Base-by-base conservation (phyloP, 2,888 invertebrate species). In the Odontothrips loti region DNA sequence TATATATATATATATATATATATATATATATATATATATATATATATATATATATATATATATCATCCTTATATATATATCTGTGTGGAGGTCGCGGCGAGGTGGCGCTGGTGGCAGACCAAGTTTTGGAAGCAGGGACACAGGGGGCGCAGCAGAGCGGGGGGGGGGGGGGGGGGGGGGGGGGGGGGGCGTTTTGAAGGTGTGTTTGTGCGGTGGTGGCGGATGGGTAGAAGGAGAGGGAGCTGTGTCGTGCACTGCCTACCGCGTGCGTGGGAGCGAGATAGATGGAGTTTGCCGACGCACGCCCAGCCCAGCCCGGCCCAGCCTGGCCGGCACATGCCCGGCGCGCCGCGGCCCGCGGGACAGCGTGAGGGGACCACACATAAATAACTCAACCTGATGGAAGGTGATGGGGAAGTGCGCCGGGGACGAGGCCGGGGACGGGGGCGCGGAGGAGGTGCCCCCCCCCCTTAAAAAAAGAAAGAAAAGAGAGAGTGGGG, bases 381-480 rank as follows among this genome's bases (percentile, higher is more conserved):
- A 75, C 68, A 75, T 75, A 75, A 75, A 75, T 75, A 75, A 75
- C 68, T 75, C 68, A 75, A 75, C 27, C 23, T 75, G 68, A 75
- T 75, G 68, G 68, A 75, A 75, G 68, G 68, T 27, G 68, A 75
- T 75, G 68, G 68, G 68, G 23, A 12, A 27, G 23, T 12, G 68
- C 8, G 68, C 23, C 11, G 10, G 34, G 34, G 34, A 43, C 34
- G 34, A 43, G 34, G 34, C 34, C 34, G 34, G 34, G 34, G 6
- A 43, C n/a, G n/a, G n/a, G 58, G 58, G 58, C 58, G 58, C 58
- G 15, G 58, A 15, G 58, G 20, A 20, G 20, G 58, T 15, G 58
- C 6, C 20, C 4, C 6, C 4, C n/a, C n/a, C n/a, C n/a, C n/a
- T n/a, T 6, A 0, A 17, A 58, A 15, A 51, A 20, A 51, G 3